Base-by-base conservation (phyloP, 2,797 vertebrate genomes). In the Sarcoramphus papa region DNA sequence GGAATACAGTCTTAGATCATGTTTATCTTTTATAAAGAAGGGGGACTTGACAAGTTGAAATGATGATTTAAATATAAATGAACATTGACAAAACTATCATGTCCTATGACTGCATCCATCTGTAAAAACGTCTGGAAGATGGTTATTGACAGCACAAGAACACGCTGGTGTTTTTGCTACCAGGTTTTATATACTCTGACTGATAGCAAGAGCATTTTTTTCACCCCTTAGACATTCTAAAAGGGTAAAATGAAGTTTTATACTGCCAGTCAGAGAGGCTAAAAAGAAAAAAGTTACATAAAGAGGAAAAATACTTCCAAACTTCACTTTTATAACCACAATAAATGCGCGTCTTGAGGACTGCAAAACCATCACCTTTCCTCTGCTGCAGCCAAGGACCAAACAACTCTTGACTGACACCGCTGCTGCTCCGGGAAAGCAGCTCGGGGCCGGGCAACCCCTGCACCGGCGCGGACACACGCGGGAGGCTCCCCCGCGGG, bases 121-220 rank as follows among this genome's bases (percentile, higher is more conserved):
- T 1, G 2, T 27, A 31, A 16, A 27, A 40, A 5, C 1, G 0
- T 2, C 50, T 28, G 19, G 54, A 23, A 35, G 28, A 3, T 3
- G 43, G 35, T 56, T n/a, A 62, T 0, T 24, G 50, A 21, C 50
- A 28, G 63, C 33, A 6, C 27, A 9, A 14, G 25, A 17, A 7
- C 64, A 11, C 5, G 1, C n/a, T 0, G 5, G 9, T 7, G 84
- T 14, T 51, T 53, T 14, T 2, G 25, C 45, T 45, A 6, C 10
- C 0, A 0, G n/a, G 50, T 6, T n/a, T 25, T 25, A 33, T 4
- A 4, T 0, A 0, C 23, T 17, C 35, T 7, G 48, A 15, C 21
- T 3, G 23, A 31, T 1, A 28, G 25, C 22, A 28, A 16, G 30
- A 30, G 31, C 19, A 0, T 5, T 15, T 10, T 24, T 15, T 14